These are phyloP conservation scores for Euura saliciscinereae DNA, from an alignment of 1,140 invertebrate genomes.

Conservation along the genomic window DNA sequence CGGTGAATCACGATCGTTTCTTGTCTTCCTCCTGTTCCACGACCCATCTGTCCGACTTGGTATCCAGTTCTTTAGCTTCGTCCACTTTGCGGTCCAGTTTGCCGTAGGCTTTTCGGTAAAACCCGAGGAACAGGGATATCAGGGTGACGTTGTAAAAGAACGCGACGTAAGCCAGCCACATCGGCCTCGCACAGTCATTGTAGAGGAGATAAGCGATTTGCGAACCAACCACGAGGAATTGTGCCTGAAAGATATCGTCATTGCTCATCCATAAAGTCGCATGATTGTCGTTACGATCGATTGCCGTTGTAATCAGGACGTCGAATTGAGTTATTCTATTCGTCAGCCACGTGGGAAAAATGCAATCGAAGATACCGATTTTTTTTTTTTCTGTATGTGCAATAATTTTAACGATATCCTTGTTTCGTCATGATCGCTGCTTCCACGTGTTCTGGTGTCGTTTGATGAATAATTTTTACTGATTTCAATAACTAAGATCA, in stretches of 20 bases:
- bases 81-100: not conserved
- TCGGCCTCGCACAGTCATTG: slow-evolving; percentile 63
- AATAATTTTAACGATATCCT: no score
- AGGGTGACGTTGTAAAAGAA: slow-evolving; percentile 60
- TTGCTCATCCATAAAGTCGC: no score
- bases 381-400: no score
- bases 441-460: no score
- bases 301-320: no score
- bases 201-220: slow-evolving; percentile 62
- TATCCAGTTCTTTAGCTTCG: not conserved
- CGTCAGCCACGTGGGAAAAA: no score
- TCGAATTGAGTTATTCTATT: no score
- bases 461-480: no score
- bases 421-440: no score
- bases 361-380: no score
- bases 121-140: slow-evolving; percentile 66
- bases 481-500: no score
- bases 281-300: no score
- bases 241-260: slow-evolving; percentile 34
- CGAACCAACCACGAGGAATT: slow-evolving; percentile 59
- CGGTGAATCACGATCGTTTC: not conserved
- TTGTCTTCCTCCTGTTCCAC: not conserved
- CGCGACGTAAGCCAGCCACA: slow-evolving; percentile 62
- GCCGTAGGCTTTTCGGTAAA: slow-evolving; percentile 50
- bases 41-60: not conserved